Base-by-base conservation (phyloP, 2,888 invertebrate genomes). In the Agriopis aurantiaria region DNA sequence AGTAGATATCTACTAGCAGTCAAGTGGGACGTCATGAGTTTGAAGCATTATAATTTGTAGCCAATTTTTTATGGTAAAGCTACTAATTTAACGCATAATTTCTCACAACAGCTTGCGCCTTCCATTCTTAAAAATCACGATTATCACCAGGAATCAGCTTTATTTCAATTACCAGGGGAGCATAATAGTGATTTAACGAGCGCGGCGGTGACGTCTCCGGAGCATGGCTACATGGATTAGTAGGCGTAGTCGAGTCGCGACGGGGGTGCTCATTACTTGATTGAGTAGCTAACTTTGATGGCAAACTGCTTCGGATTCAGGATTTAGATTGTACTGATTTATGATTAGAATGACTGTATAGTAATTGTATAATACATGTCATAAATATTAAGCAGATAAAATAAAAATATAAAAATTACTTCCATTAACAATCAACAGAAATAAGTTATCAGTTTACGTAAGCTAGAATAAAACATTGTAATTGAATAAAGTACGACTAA, bases 261-360 rank as follows among this genome's bases (percentile, higher is more conserved):
- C 74, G 72, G 69, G 68, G 74, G 73, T 69, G 71, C 70, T 76
- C 69, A 76, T 76, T 73, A 69, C 58, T 58, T 58, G 23, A 58
- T 46, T 58, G 57, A 58, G 64, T 55, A 72, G 61, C 66, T 66
- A 72, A 76, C 74, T 73, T 71, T 69, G 72, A 71, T 74, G 72
- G 73, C 71, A 51, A 56, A 62, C 51, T 49, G 55, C 59, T 17
- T 53, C 40, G 61, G 61, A 14, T 33, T 49, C 17, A 51, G 51
- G 23, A 45, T 52, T 8, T 52, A 46, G 51, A n/a, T 46, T 33
- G 52, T 33, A 52, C 10, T 65, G 65, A 59, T 49, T 59, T 65
- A 33, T 58, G 46, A 33, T 58, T 23, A 11, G 11, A 43, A 43
- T 56, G 11, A 33, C 8, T 43, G 51, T 45, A n/a, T 17, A 17